Base-by-base conservation (phyloP, 2,113 vertebrate species). In the Gambusia holbrooki region DNA sequence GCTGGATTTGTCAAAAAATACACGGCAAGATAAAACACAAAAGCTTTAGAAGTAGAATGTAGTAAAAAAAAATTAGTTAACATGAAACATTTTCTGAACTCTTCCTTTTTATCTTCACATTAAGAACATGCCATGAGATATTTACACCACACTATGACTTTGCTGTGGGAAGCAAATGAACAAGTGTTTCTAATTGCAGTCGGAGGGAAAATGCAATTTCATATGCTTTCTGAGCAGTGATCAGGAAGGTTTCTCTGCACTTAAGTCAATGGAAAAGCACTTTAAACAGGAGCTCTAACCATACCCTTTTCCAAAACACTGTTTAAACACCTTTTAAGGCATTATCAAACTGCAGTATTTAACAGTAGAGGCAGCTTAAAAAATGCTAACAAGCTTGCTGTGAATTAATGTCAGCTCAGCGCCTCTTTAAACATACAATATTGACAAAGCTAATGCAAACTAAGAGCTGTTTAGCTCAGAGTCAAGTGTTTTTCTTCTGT, bases 401-500 rank as follows among this genome's bases (percentile, higher is more conserved):
- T 76, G 79, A 84, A 69, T 69, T 81, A 77, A 62, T 82, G 79
- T 82, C 80, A 81, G 76, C 83, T 77, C 74, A 83, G 73, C 71
- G 72, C 84, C 87, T 92, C 75, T 90, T 89, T 82, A 90, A 86
- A 90, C 87, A 91, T 82, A 77, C 81, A 88, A 77, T 89, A 86
- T 91, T 91, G 87, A 91, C 89, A 80, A 68, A 78, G 79, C 83
- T 78, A 82, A 89, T 72, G 69, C 69, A 82, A 76, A 71, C 76
- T 61, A 71, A 66, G 74, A 48, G 71, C 81, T 76, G 69, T 73
- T 66, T 66, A 84, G 77, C 82, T 69, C 74, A 81, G 66, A 74
- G 66, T 67, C 51, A 73, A 89, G 74, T 75, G 76, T 73, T 79
- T 54, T 62, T 73, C 73, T 83, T 62, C 45, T 64, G 62, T 89